A percentile compares a stretch with the other conserved stretches of the same genome.
phyloP scores from a whole-genome alignment of 2,888 invertebrate genomes.

The Pandemis cinnamomeana region DNA sequence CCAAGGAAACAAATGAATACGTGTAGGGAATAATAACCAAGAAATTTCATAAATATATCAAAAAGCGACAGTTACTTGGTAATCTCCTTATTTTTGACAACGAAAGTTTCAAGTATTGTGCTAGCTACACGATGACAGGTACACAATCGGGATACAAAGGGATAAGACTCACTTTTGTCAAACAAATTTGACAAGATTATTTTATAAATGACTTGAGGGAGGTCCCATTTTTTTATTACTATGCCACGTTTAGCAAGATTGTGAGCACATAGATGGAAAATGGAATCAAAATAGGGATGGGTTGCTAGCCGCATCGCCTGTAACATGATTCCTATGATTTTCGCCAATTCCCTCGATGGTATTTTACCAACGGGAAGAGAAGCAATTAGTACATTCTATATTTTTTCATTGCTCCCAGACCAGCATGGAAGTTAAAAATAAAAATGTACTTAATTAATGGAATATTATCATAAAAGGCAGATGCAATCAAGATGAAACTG shows the following conservation, averaged over 20 bases:
- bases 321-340: too few species aligned
- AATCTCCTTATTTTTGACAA: conserved; percentile 15
- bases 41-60: conserved; percentile 22
- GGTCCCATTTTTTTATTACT: conserved; percentile 9
- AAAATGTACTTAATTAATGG: too few species aligned
- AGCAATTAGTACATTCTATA: too few species aligned
- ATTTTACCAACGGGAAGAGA: too few species aligned
- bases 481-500: background rate
- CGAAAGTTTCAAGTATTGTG: conserved; percentile 22
- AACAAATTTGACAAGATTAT: conserved; percentile 61
- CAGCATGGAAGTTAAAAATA: too few species aligned
- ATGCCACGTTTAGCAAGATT: too few species aligned
- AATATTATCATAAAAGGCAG: background rate
- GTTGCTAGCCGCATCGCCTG: too few species aligned
- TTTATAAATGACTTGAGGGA: conserved; percentile 40
- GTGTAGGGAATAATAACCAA: conserved; percentile 22
- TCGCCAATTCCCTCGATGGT: too few species aligned
- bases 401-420: too few species aligned
- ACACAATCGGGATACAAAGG: conserved; percentile 62
- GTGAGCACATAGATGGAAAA: too few species aligned
- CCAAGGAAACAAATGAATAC: background rate
- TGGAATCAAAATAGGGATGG: too few species aligned
- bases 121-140: conserved; percentile 26
- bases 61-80: conserved; percentile 26
- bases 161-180: conserved; percentile 61